Evolutionary conservation across 1,140 invertebrate genomes (phyloP).

Genomic region (Drosophila athabasca): DNA sequence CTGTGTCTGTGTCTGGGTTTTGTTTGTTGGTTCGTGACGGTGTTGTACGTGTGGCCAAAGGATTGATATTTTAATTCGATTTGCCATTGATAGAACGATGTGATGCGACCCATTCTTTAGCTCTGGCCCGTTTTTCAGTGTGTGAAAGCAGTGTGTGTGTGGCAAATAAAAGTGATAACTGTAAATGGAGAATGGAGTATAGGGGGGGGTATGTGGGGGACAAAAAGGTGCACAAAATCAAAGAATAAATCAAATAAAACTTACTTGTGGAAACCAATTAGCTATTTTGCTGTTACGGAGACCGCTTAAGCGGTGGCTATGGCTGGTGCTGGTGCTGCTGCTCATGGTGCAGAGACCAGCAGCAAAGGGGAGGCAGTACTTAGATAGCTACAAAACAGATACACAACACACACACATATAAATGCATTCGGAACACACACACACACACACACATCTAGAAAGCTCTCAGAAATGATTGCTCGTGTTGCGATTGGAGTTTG

Average conservation of each 20-base stretch:
- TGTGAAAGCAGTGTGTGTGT: constrained; percentile 33
- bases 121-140: constrained; percentile 19
- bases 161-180: constrained; percentile 35
- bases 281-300: constrained; percentile 61
- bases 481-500: constrained; percentile 16
- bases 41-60: constrained; percentile 41
- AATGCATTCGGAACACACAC: too few species aligned
- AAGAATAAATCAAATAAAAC: constrained; percentile 64
- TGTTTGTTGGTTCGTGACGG: constrained; percentile 11
- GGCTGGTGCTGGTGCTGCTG: constrained; percentile 28
- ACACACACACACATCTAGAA: constrained; percentile 31
- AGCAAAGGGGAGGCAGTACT: background rate
- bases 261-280: constrained; percentile 75
- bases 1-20: constrained; percentile 6
- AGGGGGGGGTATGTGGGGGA: too few species aligned
- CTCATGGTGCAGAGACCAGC: constrained; percentile 40
- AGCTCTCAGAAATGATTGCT: constrained; percentile 40
- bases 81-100: constrained; percentile 51
- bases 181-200: background rate
- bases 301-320: constrained; percentile 41
- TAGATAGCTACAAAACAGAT: constrained; percentile 32
- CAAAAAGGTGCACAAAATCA: constrained; percentile 8
- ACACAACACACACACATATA: constrained; percentile 19
- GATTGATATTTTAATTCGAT: constrained; percentile 77
- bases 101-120: background rate